A percentile compares a stretch with the other conserved stretches of the same genome.
phyloP scores from a whole-genome alignment of 2,797 vertebrate species.

The Psittacula derbiana region DNA sequence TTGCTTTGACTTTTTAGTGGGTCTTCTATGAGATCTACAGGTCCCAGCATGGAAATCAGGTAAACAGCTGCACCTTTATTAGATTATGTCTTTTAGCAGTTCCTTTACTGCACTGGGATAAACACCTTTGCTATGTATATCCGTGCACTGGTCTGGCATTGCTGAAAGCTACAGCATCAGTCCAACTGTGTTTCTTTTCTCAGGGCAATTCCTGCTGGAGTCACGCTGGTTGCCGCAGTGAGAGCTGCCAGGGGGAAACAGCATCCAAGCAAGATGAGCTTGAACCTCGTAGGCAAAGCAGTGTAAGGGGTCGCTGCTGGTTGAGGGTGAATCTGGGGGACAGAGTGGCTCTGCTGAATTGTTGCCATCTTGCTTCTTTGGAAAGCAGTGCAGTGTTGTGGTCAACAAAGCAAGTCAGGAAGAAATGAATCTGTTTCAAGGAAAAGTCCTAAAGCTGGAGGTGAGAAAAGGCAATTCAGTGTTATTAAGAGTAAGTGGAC shows the following conservation, averaged over 20 bases:
- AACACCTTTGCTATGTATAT: neutral
- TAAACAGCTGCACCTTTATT: neutral
- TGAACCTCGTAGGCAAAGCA: neutral
- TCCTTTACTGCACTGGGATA: neutral
- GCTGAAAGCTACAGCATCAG: neutral
- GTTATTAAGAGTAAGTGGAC: neutral
- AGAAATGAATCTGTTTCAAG: neutral
- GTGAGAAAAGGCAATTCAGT: neutral
- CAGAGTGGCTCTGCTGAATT: neutral
- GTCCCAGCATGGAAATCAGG: neutral
- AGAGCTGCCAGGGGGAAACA: neutral
- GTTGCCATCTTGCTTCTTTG: neutral
- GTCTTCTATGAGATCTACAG: neutral
- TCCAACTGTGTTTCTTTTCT: neutral
- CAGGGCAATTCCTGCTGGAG: neutral
- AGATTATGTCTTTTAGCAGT: neutral
- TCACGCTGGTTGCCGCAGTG: accelerated
- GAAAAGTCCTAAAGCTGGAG: neutral
- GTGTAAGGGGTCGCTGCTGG: neutral
- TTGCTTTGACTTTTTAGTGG: neutral
- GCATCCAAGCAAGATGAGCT: neutral
- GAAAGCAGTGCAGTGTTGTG: accelerated
- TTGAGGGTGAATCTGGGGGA: neutral
- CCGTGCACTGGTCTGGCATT: neutral
- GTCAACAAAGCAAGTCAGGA: neutral